Percentiles rank a stretch among this genome's conserved stretches.
Evolutionary conservation across 2,113 vertebrate species (phyloP).

Genomic region (Entomyzon cyanotis): DNA sequence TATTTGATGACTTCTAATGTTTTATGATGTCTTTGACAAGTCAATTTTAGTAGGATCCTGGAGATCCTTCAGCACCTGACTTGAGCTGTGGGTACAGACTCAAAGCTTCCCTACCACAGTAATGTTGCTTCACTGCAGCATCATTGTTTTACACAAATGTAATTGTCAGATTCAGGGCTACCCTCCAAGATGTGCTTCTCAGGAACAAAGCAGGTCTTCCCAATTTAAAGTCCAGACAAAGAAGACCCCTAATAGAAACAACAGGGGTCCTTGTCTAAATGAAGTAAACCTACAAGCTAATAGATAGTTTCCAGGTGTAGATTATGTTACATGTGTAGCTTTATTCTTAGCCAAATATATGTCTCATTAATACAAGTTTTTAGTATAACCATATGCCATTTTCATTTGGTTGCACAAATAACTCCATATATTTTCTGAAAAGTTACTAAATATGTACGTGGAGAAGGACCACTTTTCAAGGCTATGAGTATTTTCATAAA

Average conservation of each 20-base stretch:
- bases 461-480: not conserved
- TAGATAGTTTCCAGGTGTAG: not conserved
- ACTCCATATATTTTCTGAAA: not conserved
- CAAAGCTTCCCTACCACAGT: not conserved
- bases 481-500: not conserved
- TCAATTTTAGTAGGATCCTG: not conserved
- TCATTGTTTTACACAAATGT: not conserved
- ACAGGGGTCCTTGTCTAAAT: not conserved
- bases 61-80: not conserved
- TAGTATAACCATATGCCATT: not conserved
- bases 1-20: not conserved
- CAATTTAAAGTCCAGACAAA: not conserved
- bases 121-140: not conserved
- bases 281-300: not conserved
- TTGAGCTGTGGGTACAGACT: not conserved
- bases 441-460: not conserved
- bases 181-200: not conserved
- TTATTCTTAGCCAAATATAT: not conserved
- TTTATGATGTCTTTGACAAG: not conserved
- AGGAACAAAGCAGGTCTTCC: not conserved
- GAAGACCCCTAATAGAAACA: not conserved
- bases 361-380: not conserved
- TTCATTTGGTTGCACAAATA: not conserved
- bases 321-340: not conserved
- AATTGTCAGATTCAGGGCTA: not conserved